Percentiles rank a stretch among this genome's conserved stretches.
Evolutionary conservation across 2,888 invertebrate genomes (phyloP).

Genomic region (Morpho helenor): DNA sequence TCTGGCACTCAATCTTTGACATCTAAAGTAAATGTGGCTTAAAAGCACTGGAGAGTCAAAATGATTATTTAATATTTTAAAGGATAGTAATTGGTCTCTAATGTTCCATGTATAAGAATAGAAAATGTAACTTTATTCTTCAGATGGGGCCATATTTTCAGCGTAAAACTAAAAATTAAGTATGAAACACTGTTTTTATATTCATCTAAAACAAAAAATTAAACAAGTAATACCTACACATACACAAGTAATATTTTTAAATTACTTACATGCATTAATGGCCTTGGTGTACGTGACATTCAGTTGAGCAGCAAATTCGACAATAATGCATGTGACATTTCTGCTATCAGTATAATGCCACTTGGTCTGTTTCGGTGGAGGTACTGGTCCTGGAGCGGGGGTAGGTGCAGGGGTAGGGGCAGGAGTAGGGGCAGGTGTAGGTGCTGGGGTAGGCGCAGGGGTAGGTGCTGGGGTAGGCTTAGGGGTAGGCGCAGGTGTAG

Average conservation of each 20-base stretch:
- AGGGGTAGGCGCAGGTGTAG: constrained; percentile 29
- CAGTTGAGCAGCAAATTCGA: constrained; percentile 83
- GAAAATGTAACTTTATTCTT: too few species aligned
- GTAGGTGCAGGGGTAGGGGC: constrained; percentile 57
- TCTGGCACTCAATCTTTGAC: too few species aligned
- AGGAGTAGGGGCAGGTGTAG: constrained; percentile 38
- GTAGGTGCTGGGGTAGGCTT: constrained; percentile 6
- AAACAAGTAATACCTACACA: too few species aligned
- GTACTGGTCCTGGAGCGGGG: constrained; percentile 44
- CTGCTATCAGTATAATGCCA: constrained; percentile 46
- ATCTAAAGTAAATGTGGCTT: too few species aligned
- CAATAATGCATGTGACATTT: constrained; percentile 81
- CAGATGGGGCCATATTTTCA: too few species aligned
- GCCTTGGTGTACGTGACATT: constrained; percentile 74
- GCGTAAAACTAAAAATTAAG: too few species aligned
- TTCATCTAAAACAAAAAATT: too few species aligned
- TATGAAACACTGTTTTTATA: too few species aligned
- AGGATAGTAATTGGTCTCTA: too few species aligned
- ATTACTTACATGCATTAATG: constrained; percentile 48
- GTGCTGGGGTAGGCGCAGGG: constrained; percentile 27
- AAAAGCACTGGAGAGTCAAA: too few species aligned
- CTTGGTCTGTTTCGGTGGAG: constrained; percentile 49
- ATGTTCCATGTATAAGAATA: too few species aligned
- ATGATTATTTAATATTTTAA: too few species aligned
- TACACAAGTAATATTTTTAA: not conserved